A percentile compares a stretch with the other conserved stretches of the same genome.
These are phyloP conservation scores for Gopherus flavomarginatus DNA, from an alignment of 2,113 vertebrate species.

Conservation along the genomic window DNA sequence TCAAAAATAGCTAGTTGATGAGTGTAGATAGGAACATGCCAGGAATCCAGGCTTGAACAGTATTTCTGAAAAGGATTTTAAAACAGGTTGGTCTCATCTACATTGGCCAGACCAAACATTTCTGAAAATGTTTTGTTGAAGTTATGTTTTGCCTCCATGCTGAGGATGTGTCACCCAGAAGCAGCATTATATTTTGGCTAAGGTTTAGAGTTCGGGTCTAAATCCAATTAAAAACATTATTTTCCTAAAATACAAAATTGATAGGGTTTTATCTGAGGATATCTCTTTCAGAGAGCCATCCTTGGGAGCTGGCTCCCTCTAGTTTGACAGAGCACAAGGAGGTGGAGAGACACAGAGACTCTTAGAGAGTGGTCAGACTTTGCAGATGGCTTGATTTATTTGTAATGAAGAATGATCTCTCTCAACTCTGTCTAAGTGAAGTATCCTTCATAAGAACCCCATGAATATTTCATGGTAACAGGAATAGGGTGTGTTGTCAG, in stretches of 20 bases:
- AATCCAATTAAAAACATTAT: not conserved
- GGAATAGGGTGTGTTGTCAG: not conserved
- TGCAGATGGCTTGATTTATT: not conserved
- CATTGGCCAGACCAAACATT: not conserved
- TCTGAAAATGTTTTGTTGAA: not conserved
- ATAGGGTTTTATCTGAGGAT: not conserved
- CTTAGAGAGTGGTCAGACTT: not conserved
- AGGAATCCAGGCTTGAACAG: not conserved
- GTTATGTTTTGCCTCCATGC: not conserved
- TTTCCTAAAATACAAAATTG: not conserved
- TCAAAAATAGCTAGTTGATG: not conserved
- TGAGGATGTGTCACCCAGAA: not conserved
- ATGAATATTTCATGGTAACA: not conserved
- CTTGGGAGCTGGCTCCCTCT: not conserved
- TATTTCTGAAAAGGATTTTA: not conserved
- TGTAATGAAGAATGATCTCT: not conserved
- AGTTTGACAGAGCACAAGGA: not conserved
- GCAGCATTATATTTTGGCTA: not conserved
- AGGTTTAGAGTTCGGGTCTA: not conserved
- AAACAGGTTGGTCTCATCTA: not conserved
- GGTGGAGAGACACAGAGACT: not conserved
- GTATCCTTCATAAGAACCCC: not conserved
- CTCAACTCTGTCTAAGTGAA: not conserved
- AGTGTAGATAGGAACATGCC: not conserved
- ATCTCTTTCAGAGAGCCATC: not conserved